Base-by-base conservation (phyloP, 2,113 vertebrate species). In the Eulemur macaco region DNA sequence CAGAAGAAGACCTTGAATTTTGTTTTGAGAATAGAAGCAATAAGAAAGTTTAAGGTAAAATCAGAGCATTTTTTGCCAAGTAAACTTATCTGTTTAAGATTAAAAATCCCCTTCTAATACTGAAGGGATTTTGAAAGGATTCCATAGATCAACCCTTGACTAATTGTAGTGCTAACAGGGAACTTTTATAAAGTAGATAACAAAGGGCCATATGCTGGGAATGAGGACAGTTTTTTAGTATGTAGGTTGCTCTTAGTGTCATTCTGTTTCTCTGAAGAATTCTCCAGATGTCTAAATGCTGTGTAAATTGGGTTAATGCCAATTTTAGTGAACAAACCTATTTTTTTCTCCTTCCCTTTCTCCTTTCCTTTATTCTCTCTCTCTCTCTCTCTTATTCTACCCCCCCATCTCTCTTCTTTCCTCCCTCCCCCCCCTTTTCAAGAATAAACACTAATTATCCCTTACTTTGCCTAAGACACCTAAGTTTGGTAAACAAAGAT, bases 141-240 rank as follows among this genome's bases (percentile, higher is more conserved):
- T 85, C 42, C 74, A 95, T 39, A 97, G 50, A 23, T 80, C 96
- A 86, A 97, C 71, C 56, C 90, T 95, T 94, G 95, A 76, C 60
- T 91, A 97, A 91, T 96, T 96, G 42, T 95, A 96, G 91, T 88
- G 80, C 76, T 96, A 97, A 85, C 15, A 97, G 37, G 64, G 82
- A 95, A 81, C 17, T 86, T 45, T 82, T 80, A 64, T 92, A 98
- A 97, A 86, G 69, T 73, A 98, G 93, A 91, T 50, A 89, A 95
- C 52, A 96, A 97, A 96, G 42, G 86, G 42, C 31, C 78, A 9
- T 52, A 96, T 95, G 52, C 89, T 89, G 84, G 82, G 77, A 98
- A 97, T 69, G 84, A 77, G 54, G 97, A 97, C 91, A 97, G 84
- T 63, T 96, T 97, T 96, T 91, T 96, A 42, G 86, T 58, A 37